These are phyloP conservation scores for Paralvinella palmiformis DNA, from an alignment of 1,140 invertebrate species.

Conservation along the genomic window DNA sequence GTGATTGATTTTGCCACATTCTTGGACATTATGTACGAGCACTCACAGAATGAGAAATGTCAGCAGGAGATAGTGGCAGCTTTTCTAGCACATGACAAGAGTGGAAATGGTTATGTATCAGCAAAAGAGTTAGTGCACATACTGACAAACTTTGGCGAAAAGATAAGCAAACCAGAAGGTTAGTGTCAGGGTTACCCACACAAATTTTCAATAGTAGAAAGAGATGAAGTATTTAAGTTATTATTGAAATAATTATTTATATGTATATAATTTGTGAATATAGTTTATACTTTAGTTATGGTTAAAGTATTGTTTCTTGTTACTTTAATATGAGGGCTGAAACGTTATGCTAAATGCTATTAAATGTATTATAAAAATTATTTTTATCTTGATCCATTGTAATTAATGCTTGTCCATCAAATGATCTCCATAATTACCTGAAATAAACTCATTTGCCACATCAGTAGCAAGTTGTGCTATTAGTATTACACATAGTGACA, in stretches of 20 bases:
- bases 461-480: neutral
- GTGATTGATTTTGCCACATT: constrained; percentile 95
- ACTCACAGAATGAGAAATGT: constrained; percentile 76
- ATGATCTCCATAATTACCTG: no score
- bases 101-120: constrained; percentile 68
- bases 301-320: neutral
- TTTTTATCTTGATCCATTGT: no score
- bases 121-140: constrained; percentile 80
- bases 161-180: constrained; percentile 82
- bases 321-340: neutral
- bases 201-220: neutral
- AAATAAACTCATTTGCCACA: neutral
- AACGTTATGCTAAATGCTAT: neutral
- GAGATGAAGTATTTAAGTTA: neutral
- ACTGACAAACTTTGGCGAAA: constrained; percentile 84
- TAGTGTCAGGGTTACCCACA: constrained; percentile 15
- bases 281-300: neutral
- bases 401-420: no score
- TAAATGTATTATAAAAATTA: no score
- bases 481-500: neutral
- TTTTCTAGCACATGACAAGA: constrained; percentile 75
- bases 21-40: constrained; percentile 88
- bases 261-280: neutral
- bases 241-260: neutral
- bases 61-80: constrained; percentile 84